Conservation (phyloP, 2,888 invertebrate genomes). For the Rhingia rostrata region DNA sequence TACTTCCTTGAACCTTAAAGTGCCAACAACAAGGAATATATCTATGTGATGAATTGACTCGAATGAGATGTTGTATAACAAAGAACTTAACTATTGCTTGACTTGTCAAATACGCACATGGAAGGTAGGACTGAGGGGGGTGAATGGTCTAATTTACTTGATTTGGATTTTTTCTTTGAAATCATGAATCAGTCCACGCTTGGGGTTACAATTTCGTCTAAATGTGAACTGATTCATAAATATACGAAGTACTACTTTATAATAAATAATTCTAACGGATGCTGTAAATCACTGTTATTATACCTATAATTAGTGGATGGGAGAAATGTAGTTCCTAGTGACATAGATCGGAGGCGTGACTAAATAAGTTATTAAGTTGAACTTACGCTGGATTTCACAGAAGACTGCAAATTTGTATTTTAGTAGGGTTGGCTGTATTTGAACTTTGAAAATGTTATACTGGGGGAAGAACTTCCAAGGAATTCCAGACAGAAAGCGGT, state of each 20-base stretch:
- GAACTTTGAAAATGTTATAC: too few relatives aligned
- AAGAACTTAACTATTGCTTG: conserved; percentile 28
- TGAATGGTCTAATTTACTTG: conserved; percentile 51
- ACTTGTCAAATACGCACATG: background rate
- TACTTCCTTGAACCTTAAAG: conserved; percentile 40
- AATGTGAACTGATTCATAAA: conserved; percentile 43
- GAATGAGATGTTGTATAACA: background rate
- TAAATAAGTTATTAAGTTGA: background rate
- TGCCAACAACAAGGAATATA: conserved; percentile 4
- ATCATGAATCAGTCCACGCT: conserved; percentile 37
- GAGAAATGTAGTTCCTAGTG: background rate
- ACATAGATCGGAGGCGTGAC: background rate
- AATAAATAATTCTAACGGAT: background rate
- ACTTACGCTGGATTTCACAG: too few relatives aligned
- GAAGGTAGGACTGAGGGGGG: conserved; percentile 25
- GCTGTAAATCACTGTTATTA: background rate
- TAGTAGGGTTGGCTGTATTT: background rate
- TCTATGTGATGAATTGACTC: conserved; percentile 6
- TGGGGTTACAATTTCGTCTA: background rate
- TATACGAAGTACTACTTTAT: conserved; percentile 23
- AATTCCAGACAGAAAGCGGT: too few relatives aligned
- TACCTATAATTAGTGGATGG: background rate
- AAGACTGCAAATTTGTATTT: background rate
- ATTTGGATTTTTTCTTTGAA: background rate
- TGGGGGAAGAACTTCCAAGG: too few relatives aligned